Base-by-base conservation (phyloP, 2,888 invertebrate genomes). In the Phlogophora meticulosa region DNA sequence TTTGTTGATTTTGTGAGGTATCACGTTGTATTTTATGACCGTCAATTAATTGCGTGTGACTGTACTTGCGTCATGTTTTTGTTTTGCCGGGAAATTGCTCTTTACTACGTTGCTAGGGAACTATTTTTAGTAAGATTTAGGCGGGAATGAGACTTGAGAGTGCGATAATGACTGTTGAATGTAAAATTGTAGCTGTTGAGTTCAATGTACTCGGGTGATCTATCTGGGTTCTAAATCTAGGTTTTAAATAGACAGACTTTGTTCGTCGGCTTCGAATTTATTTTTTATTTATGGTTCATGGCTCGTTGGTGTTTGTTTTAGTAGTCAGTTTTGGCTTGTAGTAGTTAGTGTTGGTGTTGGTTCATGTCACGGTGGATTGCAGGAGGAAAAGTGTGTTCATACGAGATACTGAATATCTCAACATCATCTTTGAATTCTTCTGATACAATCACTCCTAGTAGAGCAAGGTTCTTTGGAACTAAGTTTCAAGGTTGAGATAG, bases 1-100 rank as follows among this genome's bases (percentile, higher is more conserved):
- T 92, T 92, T 94, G 94, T 94, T 93, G 91, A 91, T 93, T 94
- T 92, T 91, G 87, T 85, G 87, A 90, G 88, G 80, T 87, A 87
- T 79, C 78, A 67, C 86, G 74, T 86, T 89, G 82, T 80, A 87
- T 80, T 85, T 72, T 83, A 80, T 85, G 87, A 90, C 89, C 87
- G 84, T 80, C 78, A 90, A 91, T 92, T 94, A 93, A 93, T 93
- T 88, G 89, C 74, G 83, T 88, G 90, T 87, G 84, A 87, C 80
- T 82, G 69, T 73, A 80, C 69, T 84, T 74, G 72, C 76, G 78
- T 76, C 77, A 69, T 71, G 64, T 71, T 75, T 80, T 84, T 76
- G 76, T 80, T 83, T 78, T 77, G 68, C 38, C 62, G 34, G 22
- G 43, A 76, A 48, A 20, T 55, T 36, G 32, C 9, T 51, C 17